Base-by-base conservation (phyloP, 2,888 invertebrate genomes). In the Acanthococcus lagerstroemiae region DNA sequence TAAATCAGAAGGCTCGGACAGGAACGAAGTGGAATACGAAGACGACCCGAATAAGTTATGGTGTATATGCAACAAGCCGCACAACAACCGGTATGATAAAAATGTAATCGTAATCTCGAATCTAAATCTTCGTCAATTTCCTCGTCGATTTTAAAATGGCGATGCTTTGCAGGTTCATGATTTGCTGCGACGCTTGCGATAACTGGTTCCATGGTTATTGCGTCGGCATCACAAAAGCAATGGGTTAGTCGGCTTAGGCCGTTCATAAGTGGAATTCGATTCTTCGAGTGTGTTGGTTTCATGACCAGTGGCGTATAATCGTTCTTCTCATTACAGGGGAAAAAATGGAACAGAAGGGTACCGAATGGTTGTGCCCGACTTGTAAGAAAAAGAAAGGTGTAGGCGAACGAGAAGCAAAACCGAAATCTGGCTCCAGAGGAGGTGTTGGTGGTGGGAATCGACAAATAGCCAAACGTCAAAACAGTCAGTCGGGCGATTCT, bases 161-260 rank as follows among this genome's bases (percentile, higher is more conserved):
- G 17, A 46, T 7, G 54, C 21, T 50, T 44, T 69, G 45, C 57
- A 73, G 94, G 63, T 95, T 96, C 75, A 96, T 96, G 95, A 95
- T 95, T 73, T 93, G 93, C 76, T 96, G 96, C 76, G 95, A 96
- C 76, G 83, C 84, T 15, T 96, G 95, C 75, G 90, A 93, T 75
- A 94, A 95, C 75, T 96, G 95, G 95, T 96, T 92, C 76, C 95
- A 96, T 75, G 95, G 95, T n/a, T 90, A 89, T 74, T 96, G 95
- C 78, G 95, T 96, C 15, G 90, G 90, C 72, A 88, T 96, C 50
- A 92, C 92, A 21, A 87, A 91, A 79, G 84, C 87, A 0, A 88
- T 90, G 87, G 92, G 91, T 65, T 65, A 73, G 75, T 45, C 19
- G 4, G 15, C n/a, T n/a, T n/a, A n/a, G n/a, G n/a, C n/a, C n/a